Conservation (phyloP, 2,888 invertebrate species). For the Penaeus monodon region DNA sequence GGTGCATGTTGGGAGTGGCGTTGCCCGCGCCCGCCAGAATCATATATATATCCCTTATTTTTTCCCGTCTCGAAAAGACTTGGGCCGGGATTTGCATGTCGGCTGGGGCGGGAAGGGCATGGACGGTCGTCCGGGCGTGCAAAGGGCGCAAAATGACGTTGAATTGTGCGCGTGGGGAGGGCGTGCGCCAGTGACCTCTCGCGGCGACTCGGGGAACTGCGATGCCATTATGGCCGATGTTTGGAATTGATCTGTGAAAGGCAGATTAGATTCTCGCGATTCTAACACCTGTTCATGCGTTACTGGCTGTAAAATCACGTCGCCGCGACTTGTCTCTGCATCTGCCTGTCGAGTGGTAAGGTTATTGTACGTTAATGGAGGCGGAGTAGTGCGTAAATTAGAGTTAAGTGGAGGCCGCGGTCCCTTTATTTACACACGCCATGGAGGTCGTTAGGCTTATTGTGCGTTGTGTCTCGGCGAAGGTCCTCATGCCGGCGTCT, state of each 20-base stretch:
- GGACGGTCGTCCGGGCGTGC: background rate
- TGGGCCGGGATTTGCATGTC: no score
- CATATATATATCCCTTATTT: slow-evolving; percentile 27
- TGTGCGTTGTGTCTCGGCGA: slow-evolving; percentile 23
- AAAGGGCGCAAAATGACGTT: slow-evolving; percentile 8
- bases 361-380: slow-evolving; percentile 7
- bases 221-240: slow-evolving; percentile 62
- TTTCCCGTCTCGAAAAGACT: no score
- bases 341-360: slow-evolving; percentile 47
- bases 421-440: slow-evolving; percentile 56
- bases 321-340: slow-evolving; percentile 13
- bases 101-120: no score
- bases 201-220: slow-evolving; percentile 51
- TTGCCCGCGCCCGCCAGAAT: slow-evolving; percentile 44
- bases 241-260: slow-evolving; percentile 62
- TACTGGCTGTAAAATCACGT: slow-evolving; percentile 17
- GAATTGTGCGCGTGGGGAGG: slow-evolving; percentile 15
- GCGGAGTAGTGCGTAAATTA: background rate
- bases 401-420: slow-evolving; percentile 10
- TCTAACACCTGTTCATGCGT: slow-evolving; percentile 42
- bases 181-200: slow-evolving; percentile 36
- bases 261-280: slow-evolving; percentile 51
- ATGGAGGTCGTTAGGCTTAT: slow-evolving; percentile 56
- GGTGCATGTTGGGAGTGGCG: slow-evolving; percentile 54
- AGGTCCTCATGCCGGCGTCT: no score